Percentiles rank a stretch among this genome's conserved stretches.
phyloP scores from a whole-genome alignment of 2,888 invertebrate species.

The Epinotia nisella region DNA sequence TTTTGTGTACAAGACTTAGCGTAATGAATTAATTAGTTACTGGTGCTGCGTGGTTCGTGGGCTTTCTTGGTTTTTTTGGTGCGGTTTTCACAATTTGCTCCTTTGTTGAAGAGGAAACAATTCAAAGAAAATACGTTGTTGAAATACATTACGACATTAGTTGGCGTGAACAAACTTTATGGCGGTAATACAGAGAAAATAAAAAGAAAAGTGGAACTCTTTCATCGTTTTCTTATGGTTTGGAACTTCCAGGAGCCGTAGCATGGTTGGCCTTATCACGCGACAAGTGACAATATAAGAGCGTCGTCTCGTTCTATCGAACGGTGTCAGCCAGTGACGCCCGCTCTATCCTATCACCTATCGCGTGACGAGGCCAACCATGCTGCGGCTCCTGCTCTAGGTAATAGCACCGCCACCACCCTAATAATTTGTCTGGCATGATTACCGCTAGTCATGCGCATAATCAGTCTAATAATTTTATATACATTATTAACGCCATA shows the following conservation, averaged over 20 bases:
- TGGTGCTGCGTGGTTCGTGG: neutral
- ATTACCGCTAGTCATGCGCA: neutral
- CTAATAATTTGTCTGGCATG: neutral
- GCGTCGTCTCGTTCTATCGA: too few relatives aligned
- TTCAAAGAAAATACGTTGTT: neutral
- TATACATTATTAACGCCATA: neutral
- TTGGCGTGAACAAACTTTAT: neutral
- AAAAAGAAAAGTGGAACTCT: neutral
- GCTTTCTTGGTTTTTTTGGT: neutral
- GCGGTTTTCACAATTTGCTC: neutral
- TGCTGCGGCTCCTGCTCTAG: neutral
- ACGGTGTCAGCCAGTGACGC: too few relatives aligned
- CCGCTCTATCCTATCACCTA: too few relatives aligned
- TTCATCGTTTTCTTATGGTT: neutral
- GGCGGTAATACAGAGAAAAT: neutral
- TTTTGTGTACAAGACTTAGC: constrained; percentile 16
- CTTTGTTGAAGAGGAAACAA: neutral
- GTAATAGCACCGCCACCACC: neutral
- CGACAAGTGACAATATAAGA: too few relatives aligned
- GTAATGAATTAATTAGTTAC: constrained; percentile 25
- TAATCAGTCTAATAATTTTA: constrained; percentile 9
- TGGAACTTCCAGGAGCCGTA: too few relatives aligned
- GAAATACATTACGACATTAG: neutral
- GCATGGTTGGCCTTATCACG: too few relatives aligned
- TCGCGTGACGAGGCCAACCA: too few relatives aligned